Evolutionary conservation across 30 jellyfish, hydroid and myxozoan genomes (phyloP).

Genomic region (Rhopilema esculentum): DNA sequence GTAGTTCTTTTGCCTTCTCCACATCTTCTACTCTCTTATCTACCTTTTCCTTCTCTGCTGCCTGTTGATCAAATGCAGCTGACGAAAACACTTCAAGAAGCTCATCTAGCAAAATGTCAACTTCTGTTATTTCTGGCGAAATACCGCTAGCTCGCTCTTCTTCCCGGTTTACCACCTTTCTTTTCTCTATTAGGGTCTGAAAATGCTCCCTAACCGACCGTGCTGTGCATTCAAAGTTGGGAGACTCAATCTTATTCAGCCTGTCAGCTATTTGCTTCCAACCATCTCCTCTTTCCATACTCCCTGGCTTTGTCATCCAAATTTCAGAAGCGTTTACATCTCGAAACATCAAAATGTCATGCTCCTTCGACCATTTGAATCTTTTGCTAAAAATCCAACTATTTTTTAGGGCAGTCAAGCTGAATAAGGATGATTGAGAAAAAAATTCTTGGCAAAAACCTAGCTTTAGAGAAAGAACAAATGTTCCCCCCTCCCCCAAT

Average conservation of each 20-base stretch:
- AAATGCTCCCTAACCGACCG: constrained; percentile 61
- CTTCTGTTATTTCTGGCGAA: constrained; percentile 21
- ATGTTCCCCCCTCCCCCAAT: too few relatives aligned
- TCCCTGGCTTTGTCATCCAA: neutral
- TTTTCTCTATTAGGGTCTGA: neutral
- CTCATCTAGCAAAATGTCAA: constrained; percentile 27
- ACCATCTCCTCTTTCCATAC: constrained; percentile 37
- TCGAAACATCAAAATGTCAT: neutral
- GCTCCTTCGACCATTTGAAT: constrained; percentile 25
- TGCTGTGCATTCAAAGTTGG: constrained; percentile 25
- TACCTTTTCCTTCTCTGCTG: constrained; percentile 7
- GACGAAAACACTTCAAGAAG: too few relatives aligned
- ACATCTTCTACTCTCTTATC: constrained; percentile 30
- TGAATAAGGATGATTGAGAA: too few relatives aligned
- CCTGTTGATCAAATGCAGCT: constrained; percentile 27
- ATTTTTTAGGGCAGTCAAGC: too few relatives aligned
- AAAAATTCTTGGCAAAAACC: too few relatives aligned
- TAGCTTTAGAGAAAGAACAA: too few relatives aligned
- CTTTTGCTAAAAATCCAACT: too few relatives aligned
- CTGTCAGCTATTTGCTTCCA: constrained; percentile 55
- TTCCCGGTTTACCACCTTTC: constrained; percentile 19
- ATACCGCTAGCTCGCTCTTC: constrained; percentile 71
- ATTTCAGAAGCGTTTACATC: constrained; percentile 18
- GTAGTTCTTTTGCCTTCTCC: constrained; percentile 20
- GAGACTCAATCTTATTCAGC: neutral